These are phyloP conservation scores for Drosophila pegasa DNA, from an alignment of 2,888 invertebrate species.

Conservation along the genomic window DNA sequence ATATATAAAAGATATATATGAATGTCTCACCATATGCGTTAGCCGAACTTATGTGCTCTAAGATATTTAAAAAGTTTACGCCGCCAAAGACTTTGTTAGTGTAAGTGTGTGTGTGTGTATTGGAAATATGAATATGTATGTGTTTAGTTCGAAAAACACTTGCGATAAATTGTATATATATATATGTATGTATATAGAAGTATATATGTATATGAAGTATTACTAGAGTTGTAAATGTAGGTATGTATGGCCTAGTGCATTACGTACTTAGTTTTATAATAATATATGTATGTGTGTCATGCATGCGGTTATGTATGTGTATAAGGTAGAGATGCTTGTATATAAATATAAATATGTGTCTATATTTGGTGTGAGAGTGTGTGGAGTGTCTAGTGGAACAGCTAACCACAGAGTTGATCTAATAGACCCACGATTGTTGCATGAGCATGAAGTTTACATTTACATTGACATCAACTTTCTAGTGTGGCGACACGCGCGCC, in stretches of 20 bases:
- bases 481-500: constrained; percentile 26
- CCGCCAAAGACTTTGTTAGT: constrained; percentile 29
- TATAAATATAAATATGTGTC: constrained; percentile 73
- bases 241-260: constrained; percentile 60
- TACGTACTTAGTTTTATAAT: constrained; percentile 44
- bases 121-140: constrained; percentile 1
- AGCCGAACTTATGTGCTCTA: constrained; percentile 49
- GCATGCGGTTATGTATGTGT: constrained; percentile 43
- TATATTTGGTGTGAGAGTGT: constrained; percentile 40
- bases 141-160: constrained; percentile 62
- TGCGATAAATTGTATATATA: constrained; percentile 57
- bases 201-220: constrained; percentile 57
- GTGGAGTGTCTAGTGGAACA: constrained; percentile 35
- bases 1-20: neutral
- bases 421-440: constrained; percentile 65
- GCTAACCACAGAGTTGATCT: constrained; percentile 44
- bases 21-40: constrained; percentile 59
- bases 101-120: constrained; percentile 8
- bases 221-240: constrained; percentile 61
- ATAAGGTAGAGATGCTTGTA: constrained; percentile 48
- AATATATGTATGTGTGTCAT: constrained; percentile 10
- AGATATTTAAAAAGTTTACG: constrained; percentile 10
- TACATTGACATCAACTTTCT: constrained; percentile 63
- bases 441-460: constrained; percentile 63
- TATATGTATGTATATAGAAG: constrained; percentile 30